These are phyloP conservation scores for Carposina sasakii DNA, from an alignment of 1,140 invertebrate species.

Conservation along the genomic window DNA sequence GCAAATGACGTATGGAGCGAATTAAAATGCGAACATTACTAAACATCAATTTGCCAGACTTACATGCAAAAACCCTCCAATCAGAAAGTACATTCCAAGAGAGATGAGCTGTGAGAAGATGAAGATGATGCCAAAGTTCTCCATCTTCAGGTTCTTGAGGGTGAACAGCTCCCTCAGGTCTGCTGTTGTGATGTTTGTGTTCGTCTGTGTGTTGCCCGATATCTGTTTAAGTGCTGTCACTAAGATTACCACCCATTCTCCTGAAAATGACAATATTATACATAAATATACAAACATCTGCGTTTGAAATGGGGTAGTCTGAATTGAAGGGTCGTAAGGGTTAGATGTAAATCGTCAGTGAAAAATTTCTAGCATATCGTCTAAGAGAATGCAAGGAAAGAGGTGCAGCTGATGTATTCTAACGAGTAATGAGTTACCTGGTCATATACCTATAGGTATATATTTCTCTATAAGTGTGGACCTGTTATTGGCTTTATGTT, in stretches of 20 bases:
- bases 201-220: conserved; percentile 49
- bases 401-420: no score
- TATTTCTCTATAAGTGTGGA: no score
- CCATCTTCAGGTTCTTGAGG: conserved; percentile 66
- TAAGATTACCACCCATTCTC: conserved; percentile 77
- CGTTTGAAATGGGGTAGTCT: not conserved
- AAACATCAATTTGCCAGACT: no score
- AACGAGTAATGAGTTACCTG: no score
- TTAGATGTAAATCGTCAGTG: not conserved
- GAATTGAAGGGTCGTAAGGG: not conserved
- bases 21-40: no score
- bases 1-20: no score
- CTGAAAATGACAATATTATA: conserved; percentile 46
- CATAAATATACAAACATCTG: no score
- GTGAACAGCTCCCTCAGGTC: conserved; percentile 55
- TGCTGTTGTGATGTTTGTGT: conserved; percentile 37
- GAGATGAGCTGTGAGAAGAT: conserved; percentile 69
- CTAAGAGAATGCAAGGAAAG: no score
- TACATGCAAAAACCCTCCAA: conserved; percentile 80
- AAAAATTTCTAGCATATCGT: no score
- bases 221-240: conserved; percentile 75
- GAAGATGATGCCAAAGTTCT: conserved; percentile 68
- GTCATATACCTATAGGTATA: no score
- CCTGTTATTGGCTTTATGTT: no score
- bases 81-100: conserved; percentile 73